Evolutionary conservation across 2,113 vertebrate species (phyloP).

Genomic region (Callipepla californica): DNA sequence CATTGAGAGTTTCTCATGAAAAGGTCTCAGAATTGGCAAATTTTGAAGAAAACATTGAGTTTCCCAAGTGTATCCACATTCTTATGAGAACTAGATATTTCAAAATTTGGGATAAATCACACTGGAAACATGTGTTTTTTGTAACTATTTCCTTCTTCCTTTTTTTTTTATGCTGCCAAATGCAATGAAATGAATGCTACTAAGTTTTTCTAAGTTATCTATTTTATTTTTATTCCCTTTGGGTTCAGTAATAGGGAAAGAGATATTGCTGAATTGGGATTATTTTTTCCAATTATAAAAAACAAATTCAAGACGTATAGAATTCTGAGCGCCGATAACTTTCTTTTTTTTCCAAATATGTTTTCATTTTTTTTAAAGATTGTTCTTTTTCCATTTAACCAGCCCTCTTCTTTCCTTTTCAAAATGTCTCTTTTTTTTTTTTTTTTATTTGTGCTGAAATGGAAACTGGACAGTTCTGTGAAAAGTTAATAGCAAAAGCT

Average conservation of each 20-base stretch:
- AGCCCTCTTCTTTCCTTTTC: not conserved
- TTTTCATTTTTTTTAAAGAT: not conserved
- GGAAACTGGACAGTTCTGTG: not conserved
- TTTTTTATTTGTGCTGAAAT: not conserved
- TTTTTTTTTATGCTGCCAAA: not conserved
- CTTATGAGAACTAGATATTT: not conserved
- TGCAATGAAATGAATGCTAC: not conserved
- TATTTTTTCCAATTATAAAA: not conserved
- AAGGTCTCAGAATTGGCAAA: not conserved
- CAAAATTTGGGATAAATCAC: not conserved
- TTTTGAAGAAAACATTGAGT: not conserved
- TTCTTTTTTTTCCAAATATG: not conserved
- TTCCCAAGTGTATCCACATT: not conserved
- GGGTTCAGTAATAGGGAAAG: not conserved
- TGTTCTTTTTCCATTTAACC: not conserved
- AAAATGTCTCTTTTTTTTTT: not conserved
- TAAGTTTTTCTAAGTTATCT: not conserved
- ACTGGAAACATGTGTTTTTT: not conserved
- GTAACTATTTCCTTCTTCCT: not conserved
- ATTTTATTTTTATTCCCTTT: not conserved
- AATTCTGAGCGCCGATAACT: not conserved
- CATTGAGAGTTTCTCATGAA: not conserved
- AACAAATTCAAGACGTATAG: not conserved
- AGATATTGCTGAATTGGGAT: not conserved
- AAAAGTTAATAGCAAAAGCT: not conserved